Conservation (phyloP, 2,113 vertebrate species). For the Rynchops niger region DNA sequence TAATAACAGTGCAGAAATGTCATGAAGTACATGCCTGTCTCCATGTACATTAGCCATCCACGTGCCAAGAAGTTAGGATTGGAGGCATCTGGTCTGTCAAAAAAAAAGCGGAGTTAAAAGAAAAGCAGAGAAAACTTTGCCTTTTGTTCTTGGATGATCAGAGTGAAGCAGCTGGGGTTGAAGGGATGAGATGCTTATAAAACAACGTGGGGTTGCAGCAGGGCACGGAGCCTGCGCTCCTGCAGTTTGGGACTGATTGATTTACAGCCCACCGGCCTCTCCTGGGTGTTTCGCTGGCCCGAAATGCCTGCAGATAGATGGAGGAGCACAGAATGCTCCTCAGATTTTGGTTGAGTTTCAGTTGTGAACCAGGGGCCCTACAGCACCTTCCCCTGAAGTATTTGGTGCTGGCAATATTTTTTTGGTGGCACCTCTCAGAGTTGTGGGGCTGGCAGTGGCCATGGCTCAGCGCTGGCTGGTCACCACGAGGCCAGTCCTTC, state of each 20-base stretch:
- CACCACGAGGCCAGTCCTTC: rapidly evolving
- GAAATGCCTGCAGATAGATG: rapidly evolving
- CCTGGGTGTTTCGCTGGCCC: neutral
- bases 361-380: rapidly evolving
- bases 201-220: neutral
- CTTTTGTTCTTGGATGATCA: neutral
- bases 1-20: neutral
- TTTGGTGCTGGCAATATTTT: neutral
- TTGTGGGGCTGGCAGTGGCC: rapidly evolving
- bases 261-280: neutral
- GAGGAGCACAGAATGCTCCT: neutral
- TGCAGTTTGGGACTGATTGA: neutral
- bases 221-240: rapidly evolving
- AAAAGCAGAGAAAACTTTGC: neutral
- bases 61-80: neutral
- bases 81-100: neutral
- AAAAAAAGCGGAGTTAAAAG: neutral
- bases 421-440: neutral
- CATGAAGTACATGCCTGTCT: conserved; percentile 6
- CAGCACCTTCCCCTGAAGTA: neutral
- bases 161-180: neutral
- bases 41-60: neutral
- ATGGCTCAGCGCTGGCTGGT: rapidly evolving
- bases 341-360: neutral
- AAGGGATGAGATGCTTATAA: neutral